Evolutionary conservation across 2,888 invertebrate genomes (phyloP), one percentile per base, ranked within the genome.

Genomic region (Liodrosophila aerea): DNA sequence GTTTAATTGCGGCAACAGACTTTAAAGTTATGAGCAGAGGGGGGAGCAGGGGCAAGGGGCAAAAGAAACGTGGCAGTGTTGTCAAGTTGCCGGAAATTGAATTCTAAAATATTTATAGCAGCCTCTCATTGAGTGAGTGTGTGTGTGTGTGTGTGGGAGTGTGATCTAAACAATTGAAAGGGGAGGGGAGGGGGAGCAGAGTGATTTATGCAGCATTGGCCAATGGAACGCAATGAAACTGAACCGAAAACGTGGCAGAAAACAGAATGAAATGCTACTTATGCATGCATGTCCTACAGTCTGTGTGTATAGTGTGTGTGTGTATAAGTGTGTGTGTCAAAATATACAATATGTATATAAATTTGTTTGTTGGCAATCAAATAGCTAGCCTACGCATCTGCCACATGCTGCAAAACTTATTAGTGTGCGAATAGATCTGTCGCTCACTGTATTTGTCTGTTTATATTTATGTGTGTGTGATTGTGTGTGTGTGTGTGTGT

Each of bases 81-180:
- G 62, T 62, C 71, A 70, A 69, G 73, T 58, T 69, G 72, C 72
- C 74, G 76, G 82, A 82, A 77, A 77, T 77, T 77, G 80, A 76
- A 76, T 76, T 73, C 76, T 76, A 80, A 76, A 75, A 78, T 82
- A 81, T 81, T 76, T 74, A 76, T 76, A 63, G 58, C 36, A 30
- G 43, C 16, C 7, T 9, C 39, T n/a, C 1, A 1, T 7, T 4
- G 11, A 11, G 39, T 11, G 11, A 11, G 18, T 4, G 31, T 22
- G 16, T 27, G 30, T 7, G 12, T 22, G 31, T 31, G 22, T 30
- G 12, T 8, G 36, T 18, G 60, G 16, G 5, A 44, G 49, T n/a
- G n/a, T n/a, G 22, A 22, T 29, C 51, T 22, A 30, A 56, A 65
- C 66, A 61, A 65, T 61, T 45, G 61, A n/a, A n/a, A 65, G 51